These are phyloP conservation scores for Uropetala carovei DNA, from an alignment of 2,888 invertebrate species.

Conservation along the genomic window DNA sequence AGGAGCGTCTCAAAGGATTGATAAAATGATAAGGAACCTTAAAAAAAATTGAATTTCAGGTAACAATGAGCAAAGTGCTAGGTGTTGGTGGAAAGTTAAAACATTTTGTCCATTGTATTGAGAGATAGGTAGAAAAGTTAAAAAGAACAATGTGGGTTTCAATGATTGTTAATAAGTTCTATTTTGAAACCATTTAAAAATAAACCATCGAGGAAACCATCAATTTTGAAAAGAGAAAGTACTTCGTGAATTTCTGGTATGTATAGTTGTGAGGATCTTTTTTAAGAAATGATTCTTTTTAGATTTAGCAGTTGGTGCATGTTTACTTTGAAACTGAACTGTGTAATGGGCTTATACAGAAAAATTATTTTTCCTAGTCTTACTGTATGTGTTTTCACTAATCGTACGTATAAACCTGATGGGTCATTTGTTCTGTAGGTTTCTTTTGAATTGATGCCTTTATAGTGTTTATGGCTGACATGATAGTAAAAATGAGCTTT, in stretches of 20 bases:
- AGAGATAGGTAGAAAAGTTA: background rate
- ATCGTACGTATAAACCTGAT: conserved; percentile 24
- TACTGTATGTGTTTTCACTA: conserved; percentile 3
- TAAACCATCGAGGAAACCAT: background rate
- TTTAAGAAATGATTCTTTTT: conserved; percentile 5
- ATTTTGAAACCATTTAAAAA: background rate
- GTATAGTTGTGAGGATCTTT: background rate
- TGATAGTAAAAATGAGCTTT: background rate
- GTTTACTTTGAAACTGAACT: conserved; percentile 13
- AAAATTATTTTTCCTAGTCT: conserved; percentile 51
- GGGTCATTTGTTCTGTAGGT: conserved; percentile 3
- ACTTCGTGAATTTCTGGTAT: background rate
- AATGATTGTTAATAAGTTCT: background rate
- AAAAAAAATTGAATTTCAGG: conserved; percentile 6
- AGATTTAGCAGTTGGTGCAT: conserved; percentile 29
- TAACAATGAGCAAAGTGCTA: background rate
- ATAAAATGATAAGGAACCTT: background rate
- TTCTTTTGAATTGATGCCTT: conserved; percentile 33
- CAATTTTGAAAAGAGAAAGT: background rate
- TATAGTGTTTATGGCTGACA: conserved; percentile 13
- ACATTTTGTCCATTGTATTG: conserved; percentile 28
- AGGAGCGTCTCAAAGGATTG: conserved; percentile 6
- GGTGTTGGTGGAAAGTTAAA: background rate
- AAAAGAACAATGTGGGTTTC: conserved; percentile 7
- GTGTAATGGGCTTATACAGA: background rate